Conservation (phyloP, 2,113 vertebrate species). For the Proteles cristata region DNA sequence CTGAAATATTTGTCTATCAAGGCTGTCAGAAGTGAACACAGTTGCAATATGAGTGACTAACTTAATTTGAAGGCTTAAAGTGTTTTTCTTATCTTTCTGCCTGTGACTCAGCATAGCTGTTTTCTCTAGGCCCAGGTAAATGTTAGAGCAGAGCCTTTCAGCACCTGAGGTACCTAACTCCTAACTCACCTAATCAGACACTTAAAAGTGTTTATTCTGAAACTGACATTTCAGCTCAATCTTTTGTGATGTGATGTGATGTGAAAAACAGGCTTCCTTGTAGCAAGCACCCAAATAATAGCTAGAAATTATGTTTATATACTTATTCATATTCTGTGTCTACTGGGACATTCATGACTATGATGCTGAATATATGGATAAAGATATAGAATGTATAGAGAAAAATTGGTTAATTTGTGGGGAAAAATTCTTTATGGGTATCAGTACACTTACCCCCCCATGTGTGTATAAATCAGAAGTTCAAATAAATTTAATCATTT, state of each 20-base stretch:
- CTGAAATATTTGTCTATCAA: slow-evolving; percentile 56
- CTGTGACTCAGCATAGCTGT: slow-evolving; percentile 35
- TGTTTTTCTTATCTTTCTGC: slow-evolving; percentile 46
- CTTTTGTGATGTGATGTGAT: slow-evolving; percentile 10
- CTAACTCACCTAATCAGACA: slow-evolving; percentile 18
- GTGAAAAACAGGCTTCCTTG: slow-evolving; percentile 41
- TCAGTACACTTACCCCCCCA: background rate
- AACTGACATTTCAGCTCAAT: slow-evolving; percentile 71
- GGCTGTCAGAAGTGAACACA: slow-evolving; percentile 55
- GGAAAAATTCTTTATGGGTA: background rate
- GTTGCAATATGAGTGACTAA: slow-evolving; percentile 11
- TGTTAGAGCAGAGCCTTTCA: slow-evolving; percentile 43
- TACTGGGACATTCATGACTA: background rate
- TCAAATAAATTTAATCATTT: background rate
- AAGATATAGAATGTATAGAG: background rate
- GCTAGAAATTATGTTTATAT: background rate
- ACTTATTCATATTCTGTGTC: slow-evolving; percentile 5
- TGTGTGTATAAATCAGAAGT: background rate
- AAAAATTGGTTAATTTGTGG: background rate
- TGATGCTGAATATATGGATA: background rate
- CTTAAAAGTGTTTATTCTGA: slow-evolving; percentile 59
- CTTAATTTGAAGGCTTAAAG: slow-evolving; percentile 1
- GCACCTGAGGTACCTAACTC: background rate
- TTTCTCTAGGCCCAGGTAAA: slow-evolving; percentile 56
- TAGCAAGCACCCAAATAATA: slow-evolving; percentile 15